phyloP scores from a whole-genome alignment of 64 coral and sea anemone genomes.

The Porites australiensis region DNA sequence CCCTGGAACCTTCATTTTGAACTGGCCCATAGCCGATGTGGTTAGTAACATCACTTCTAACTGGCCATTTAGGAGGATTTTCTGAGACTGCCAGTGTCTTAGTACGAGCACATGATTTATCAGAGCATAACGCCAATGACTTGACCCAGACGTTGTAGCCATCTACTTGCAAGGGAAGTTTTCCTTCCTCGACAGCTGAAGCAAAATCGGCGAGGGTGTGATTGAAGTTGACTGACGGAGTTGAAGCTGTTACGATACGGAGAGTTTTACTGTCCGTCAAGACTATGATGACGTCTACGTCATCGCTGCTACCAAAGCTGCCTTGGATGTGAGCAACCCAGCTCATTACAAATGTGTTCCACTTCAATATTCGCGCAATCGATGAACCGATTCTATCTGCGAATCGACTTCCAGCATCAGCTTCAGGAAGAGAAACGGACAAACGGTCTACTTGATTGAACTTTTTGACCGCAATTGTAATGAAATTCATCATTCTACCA shows the following conservation, averaged over 20 bases:
- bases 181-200: slow-evolving; percentile 22
- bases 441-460: background rate
- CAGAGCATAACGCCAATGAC: slow-evolving; percentile 57
- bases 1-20: background rate
- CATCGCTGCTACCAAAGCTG: background rate
- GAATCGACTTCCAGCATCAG: slow-evolving; percentile 50
- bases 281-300: slow-evolving; percentile 25
- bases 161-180: slow-evolving; percentile 60
- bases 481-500: slow-evolving; percentile 20
- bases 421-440: background rate
- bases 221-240: slow-evolving; percentile 5
- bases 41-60: background rate
- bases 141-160: slow-evolving; percentile 61
- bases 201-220: slow-evolving; percentile 41
- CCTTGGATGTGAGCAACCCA: slow-evolving; percentile 43
- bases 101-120: slow-evolving; percentile 43
- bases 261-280: slow-evolving; percentile 53
- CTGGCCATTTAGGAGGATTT: slow-evolving; percentile 8
- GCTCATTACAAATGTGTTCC: slow-evolving; percentile 38
- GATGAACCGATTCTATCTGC: slow-evolving; percentile 38
- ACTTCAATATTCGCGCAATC: slow-evolving; percentile 35
- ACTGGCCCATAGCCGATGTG: too few relatives aligned
- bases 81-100: slow-evolving; percentile 34
- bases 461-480: background rate
- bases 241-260: background rate